These are phyloP conservation scores for Coregonus clupeaformis DNA, from an alignment of 2,113 vertebrate genomes.

Conservation along the genomic window DNA sequence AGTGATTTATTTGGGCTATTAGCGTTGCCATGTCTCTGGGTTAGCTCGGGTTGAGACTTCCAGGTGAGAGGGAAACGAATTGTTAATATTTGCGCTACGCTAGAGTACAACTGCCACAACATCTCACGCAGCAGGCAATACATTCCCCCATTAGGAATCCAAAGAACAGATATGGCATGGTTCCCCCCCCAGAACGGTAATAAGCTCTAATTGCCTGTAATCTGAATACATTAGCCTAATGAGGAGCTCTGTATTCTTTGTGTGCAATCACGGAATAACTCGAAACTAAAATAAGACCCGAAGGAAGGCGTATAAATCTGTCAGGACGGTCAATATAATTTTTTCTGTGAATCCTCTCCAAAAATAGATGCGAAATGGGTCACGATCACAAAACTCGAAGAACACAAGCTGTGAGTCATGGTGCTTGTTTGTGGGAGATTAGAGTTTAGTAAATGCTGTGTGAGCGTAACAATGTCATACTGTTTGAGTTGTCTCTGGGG, in stretches of 20 bases:
- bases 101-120: conserved; percentile 54
- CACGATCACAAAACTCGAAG: background rate
- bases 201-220: conserved; percentile 61
- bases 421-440: background rate
- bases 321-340: background rate
- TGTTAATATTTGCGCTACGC: conserved; percentile 54
- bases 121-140: background rate
- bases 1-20: conserved; percentile 63
- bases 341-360: background rate
- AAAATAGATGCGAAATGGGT: background rate
- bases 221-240: conserved; percentile 63
- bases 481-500: background rate
- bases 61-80: conserved; percentile 59
- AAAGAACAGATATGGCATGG: conserved; percentile 56
- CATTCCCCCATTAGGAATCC: conserved; percentile 45
- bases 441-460: background rate
- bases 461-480: background rate
- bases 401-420: background rate
- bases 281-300: conserved; percentile 32
- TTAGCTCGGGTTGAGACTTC: conserved; percentile 51
- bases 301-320: conserved; percentile 15
- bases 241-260: conserved; percentile 56
- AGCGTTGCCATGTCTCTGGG: conserved; percentile 56
- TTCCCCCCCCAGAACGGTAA: conserved; percentile 55
- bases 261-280: conserved; percentile 49